phyloP scores from a whole-genome alignment of 2,797 vertebrate genomes.

The Morelia viridis region DNA sequence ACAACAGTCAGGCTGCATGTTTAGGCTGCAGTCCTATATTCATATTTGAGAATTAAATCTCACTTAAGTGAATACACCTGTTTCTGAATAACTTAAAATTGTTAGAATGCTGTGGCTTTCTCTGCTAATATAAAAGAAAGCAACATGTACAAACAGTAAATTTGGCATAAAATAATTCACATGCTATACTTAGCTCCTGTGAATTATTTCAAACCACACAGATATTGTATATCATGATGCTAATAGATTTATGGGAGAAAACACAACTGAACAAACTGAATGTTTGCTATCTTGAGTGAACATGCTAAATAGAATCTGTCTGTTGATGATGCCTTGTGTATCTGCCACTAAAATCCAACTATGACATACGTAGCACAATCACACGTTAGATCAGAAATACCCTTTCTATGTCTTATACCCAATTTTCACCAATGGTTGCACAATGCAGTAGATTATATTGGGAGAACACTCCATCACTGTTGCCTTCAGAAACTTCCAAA shows the following conservation, averaged over 20 bases:
- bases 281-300: neutral
- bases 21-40: neutral
- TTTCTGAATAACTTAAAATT: neutral
- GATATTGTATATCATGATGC: neutral
- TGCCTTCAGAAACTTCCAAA: neutral
- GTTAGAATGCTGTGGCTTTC: neutral
- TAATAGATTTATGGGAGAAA: conserved; percentile 13
- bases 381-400: neutral
- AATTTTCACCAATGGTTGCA: neutral
- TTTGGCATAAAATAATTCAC: conserved; percentile 16
- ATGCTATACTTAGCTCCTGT: neutral
- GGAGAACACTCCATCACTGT: neutral
- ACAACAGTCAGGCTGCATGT: accelerated
- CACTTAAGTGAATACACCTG: neutral
- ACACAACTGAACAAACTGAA: neutral
- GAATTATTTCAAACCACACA: neutral
- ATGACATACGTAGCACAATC: neutral
- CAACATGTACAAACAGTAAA: neutral
- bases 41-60: neutral
- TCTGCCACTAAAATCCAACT: neutral
- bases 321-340: neutral
- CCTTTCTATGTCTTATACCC: neutral
- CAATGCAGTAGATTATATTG: neutral
- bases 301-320: neutral
- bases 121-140: neutral